Evolutionary conservation across 2,113 vertebrate species (phyloP), one percentile per base, ranked within the genome.

Genomic region (Chloroceryle aenea): DNA sequence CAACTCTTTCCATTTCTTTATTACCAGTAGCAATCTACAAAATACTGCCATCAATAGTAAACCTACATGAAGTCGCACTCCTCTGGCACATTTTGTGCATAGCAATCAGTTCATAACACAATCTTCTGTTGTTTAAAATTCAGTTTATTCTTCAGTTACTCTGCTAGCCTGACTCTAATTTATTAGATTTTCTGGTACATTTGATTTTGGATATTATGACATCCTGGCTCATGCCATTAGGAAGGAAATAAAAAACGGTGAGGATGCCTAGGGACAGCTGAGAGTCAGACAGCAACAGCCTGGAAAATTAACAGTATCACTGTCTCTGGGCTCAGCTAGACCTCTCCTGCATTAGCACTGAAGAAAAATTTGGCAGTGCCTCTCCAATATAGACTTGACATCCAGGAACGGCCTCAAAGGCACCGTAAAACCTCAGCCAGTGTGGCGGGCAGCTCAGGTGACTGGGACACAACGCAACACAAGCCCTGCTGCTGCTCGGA

Each of bases 111-210:
- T 89, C 84, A 42, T 69, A 96, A 95, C 4, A 18, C 40, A 90
- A 63, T 85, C 88, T 85, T 72, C 42, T 84, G 89, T 73, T 25
- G 82, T 93, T 98, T 96, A 97, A 97, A 95, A 97, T 94, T 96
- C 96, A 93, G 94, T 94, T 97, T 97, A 96, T 97, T 95, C 89
- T 89, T 96, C 95, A 97, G 96, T 97, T 96, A 96, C 85, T 96
- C 79, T 84, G 81, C 88, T 94, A 95, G 95, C 56, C 85, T 4
- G 1, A 73, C 69, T 96, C 93, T 97, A 97, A 96, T 96, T 96
- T 97, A 96, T 97, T 96, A n/a, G 77, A 97, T 98, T 97, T 96
- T 97, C 97, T 95, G 93, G 95, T 97, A 96, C 93, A 90, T 98
- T 98, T 97, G 94, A 94, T 96, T 97, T 97, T 94, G 85, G 86